Percentiles rank a stretch among this genome's conserved stretches.
phyloP scores from a whole-genome alignment of 2,797 vertebrate genomes.

The Hephaestus fuliginosus region DNA sequence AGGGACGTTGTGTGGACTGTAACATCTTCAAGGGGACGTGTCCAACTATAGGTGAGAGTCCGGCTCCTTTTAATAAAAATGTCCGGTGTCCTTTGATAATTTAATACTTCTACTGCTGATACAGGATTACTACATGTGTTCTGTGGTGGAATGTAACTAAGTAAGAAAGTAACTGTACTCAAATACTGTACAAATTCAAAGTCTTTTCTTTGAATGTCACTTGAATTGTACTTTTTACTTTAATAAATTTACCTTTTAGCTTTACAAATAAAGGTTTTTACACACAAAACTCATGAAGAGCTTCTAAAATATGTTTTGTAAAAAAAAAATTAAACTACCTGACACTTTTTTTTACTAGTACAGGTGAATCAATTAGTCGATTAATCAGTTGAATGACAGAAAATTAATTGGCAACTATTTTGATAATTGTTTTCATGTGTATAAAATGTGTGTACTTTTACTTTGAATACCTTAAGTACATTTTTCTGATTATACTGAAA shows the following conservation, averaged over 20 bases:
- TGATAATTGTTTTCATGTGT: too few species aligned
- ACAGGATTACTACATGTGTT: too few species aligned
- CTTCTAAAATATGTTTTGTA: background rate
- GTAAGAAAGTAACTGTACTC: background rate
- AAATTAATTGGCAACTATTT: too few species aligned
- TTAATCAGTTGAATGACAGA: background rate
- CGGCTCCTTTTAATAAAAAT: background rate
- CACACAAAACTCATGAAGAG: background rate
- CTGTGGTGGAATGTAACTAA: background rate
- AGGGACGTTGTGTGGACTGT: slow-evolving; percentile 89
- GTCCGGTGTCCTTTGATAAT: background rate
- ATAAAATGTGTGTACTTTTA: too few species aligned
- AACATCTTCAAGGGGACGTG: slow-evolving; percentile 85
- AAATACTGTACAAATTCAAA: background rate
- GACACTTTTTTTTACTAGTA: background rate
- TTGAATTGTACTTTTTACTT: background rate
- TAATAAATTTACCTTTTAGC: background rate
- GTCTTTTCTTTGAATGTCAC: background rate
- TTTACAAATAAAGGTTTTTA: background rate
- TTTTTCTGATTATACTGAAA: too few species aligned
- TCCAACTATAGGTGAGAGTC: slow-evolving; percentile 90
- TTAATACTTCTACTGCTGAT: background rate
- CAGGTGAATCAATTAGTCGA: background rate
- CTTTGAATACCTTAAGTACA: too few species aligned
- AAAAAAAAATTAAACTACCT: background rate